phyloP scores from a whole-genome alignment of 1,140 invertebrate species.

The Cardiocondyla obscurior region DNA sequence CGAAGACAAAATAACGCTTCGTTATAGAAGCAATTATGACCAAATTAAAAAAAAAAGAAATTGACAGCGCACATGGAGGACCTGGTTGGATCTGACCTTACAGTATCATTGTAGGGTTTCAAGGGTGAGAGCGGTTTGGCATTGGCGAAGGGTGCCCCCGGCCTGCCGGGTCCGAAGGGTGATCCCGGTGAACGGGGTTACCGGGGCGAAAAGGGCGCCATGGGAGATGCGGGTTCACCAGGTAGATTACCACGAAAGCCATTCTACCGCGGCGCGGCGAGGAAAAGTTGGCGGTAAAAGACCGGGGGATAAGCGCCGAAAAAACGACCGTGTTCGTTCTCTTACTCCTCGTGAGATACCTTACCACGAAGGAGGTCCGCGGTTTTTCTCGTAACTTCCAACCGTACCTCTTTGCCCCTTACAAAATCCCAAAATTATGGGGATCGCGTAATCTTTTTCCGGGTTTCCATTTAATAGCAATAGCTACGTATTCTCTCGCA shows the following conservation, averaged over 20 bases:
- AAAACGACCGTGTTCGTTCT: slow-evolving; percentile 22
- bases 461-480: background rate
- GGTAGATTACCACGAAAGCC: slow-evolving; percentile 77
- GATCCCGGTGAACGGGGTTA: slow-evolving; percentile 82
- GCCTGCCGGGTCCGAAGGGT: slow-evolving; percentile 83
- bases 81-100: slow-evolving; percentile 82
- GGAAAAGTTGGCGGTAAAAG: slow-evolving; percentile 41
- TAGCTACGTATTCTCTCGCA: background rate
- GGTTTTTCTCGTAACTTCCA: background rate
- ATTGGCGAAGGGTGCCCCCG: slow-evolving; percentile 80
- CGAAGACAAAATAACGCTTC: slow-evolving; percentile 61
- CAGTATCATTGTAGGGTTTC: slow-evolving; percentile 81
- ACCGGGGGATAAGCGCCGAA: slow-evolving; percentile 34
- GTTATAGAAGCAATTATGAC: slow-evolving; percentile 42
- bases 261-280: slow-evolving; percentile 47
- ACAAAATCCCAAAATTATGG: slow-evolving; percentile 17
- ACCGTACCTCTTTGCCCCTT: background rate
- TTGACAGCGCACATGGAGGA: slow-evolving; percentile 75
- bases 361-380: background rate
- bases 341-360: background rate
- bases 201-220: slow-evolving; percentile 81
- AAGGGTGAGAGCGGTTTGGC: slow-evolving; percentile 82
- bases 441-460: background rate
- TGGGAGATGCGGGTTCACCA: slow-evolving; percentile 80
- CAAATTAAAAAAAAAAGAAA: slow-evolving; percentile 41